Evolutionary conservation across 2,888 invertebrate species (phyloP), one percentile per base, ranked within the genome.

Genomic region (Busseola fusca): DNA sequence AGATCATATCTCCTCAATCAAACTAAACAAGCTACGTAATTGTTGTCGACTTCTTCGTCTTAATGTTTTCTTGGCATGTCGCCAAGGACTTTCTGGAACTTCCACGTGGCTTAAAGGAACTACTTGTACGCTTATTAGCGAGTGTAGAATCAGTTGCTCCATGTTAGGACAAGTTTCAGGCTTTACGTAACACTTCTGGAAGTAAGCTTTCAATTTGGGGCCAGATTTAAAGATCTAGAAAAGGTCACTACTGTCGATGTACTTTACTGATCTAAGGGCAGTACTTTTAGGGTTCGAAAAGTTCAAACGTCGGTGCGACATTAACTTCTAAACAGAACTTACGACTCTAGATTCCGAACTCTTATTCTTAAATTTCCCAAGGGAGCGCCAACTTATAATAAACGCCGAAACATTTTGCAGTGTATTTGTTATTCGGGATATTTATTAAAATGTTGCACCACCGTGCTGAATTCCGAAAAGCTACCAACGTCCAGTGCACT

Each of bases 61-160:
- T 64, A 78, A 67, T 78, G 69, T 82, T 82, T 66, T 64, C 78
- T 75, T 79, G 80, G 80, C 79, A 25, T 52, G 34, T 42, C 58
- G 71, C 80, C 80, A 80, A 54, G 42, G 62, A 68, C 71, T 66
- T 64, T 74, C 82, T 82, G 59, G 67, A 74, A 80, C 71, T 80
- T 78, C 74, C 42, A 67, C 58, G 73, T 67, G 60, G 54, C 69
- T 81, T 82, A 45, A 73, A 80, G 63, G 64, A 71, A 82, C 75
- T 74, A 67, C 79, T 75, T 74, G 71, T 75, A 66, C 82, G 71
- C 80, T 80, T 71, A 80, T 80, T 80, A 80, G 71, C 56, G 68
- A 78, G 48, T 57, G 69, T 80, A 66, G 58, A 78, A 69, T 69
- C 78, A 78, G 82, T 74, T 64, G 59, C n/a, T 66, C 18, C 58